Base-by-base conservation (phyloP, 2,113 vertebrate species). In the Natator depressus region DNA sequence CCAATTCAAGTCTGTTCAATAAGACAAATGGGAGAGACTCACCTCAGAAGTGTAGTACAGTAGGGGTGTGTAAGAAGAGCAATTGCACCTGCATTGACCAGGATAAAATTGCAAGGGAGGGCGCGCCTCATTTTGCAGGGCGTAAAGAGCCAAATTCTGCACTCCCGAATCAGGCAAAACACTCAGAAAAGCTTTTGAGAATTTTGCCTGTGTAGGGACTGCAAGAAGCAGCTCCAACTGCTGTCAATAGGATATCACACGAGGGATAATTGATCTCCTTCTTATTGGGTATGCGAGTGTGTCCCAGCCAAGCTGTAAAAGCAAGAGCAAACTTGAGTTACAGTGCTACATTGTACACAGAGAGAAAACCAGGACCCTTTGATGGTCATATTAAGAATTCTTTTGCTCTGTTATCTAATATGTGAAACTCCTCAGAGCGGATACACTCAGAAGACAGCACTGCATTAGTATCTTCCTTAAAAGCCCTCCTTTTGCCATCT, bases 1-100 rank as follows among this genome's bases (percentile, higher is more conserved):
- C 8, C 65, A n/a, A 20, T 72, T 72, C 19, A 72, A 72, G 9
- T 72, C 10, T 38, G 65, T 72, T 72, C 65, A n/a, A 38, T 72
- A 72, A 72, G 19, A 72, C 65, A 69, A 20, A 38, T 22, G 35
- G 19, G 62, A 62, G 59, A n/a, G 7, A 38, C 35, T 38, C 35
- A 2, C 65, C 65, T 69, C 35, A 20, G 35, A n/a, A 24, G 11
- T 10, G 46, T 13, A 0, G 0, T 7, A 1, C 3, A 38, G 2
- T 31, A 1, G 1, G n/a, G 10, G 17, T 20, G 76, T 69, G 50
- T 42, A 59, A 87, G 5, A 10, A 46, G 3, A 0, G 0, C 16
- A 78, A 35, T 8, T 11, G 57, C 0, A 0, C 6, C 51, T 72
- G 50, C 51, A 22, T 59, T 82, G 54, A 80, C 46, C 6, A 42